Base-by-base conservation (phyloP, 1,140 invertebrate species). In the Micrasema longulum region DNA sequence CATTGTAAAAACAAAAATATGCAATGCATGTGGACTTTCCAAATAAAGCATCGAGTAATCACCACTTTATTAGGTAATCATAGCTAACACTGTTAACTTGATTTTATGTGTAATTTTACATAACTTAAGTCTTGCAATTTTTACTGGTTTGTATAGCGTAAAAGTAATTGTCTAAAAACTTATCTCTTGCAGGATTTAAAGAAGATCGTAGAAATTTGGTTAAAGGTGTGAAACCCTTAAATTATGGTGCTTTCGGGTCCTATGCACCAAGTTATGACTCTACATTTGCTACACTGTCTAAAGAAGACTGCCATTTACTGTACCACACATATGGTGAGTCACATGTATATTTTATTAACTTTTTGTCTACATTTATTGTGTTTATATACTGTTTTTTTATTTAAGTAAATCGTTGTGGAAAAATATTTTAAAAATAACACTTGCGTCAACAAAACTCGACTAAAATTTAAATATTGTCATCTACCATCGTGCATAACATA, bases 211-310 rank as follows among this genome's bases (percentile, higher is more conserved):
- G 95, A 47, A 98, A 97, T 81, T 84, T 91, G 71, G 92, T 93
- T 0, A 96, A 95, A 81, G 89, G 94, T 79, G 95, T 97, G 1
- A 95, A 95, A 80, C 95, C 96, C 0, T 83, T 98, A 1, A 94
- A 96, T 80, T 98, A 98, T 81, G 97, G 97, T 0, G 92, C 96
- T 2, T 99, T 96, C 86, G 93, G 95, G 38, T 97, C 95, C 1
- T 97, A 97, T 85, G 96, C 96, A 1, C 97, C 97, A 0, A 91
- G 91, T 16, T 97, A 96, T 82, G 97, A 99, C 82, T 97, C 96
- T 0, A 96, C 95, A 1, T 98, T 98, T 86, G 90, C 97, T 0
- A 97, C 95, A 78, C 84, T 99, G 18, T 95, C 91, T 10, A 95
- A 97, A 80, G 95, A 97, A 74, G 97, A 99, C 79, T 93, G 94